A percentile compares a stretch with the other conserved stretches of the same genome.
These are phyloP conservation scores for Synchiropus splendidus DNA, from an alignment of 2,113 vertebrate genomes.

Conservation along the genomic window DNA sequence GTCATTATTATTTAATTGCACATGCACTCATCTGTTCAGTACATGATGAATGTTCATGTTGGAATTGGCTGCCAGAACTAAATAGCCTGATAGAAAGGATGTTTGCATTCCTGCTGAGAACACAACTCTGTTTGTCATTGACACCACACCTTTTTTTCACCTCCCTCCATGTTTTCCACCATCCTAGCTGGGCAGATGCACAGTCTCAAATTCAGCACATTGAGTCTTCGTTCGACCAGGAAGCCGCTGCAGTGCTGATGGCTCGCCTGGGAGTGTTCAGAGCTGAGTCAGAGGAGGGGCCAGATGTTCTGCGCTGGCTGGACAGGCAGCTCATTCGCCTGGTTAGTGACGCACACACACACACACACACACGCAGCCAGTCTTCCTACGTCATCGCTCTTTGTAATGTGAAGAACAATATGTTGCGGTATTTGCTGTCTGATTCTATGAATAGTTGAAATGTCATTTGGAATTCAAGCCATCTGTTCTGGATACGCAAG, in stretches of 20 bases:
- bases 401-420: neutral
- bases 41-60: no score
- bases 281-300: constrained; percentile 91
- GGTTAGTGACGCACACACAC: constrained; percentile 70
- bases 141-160: constrained; percentile 13
- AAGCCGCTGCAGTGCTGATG: constrained; percentile 90
- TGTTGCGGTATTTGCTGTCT: no score
- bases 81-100: constrained; percentile 4
- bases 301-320: constrained; percentile 90
- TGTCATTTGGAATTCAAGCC: neutral
- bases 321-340: constrained; percentile 96
- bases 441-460: neutral
- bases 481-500: no score
- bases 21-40: no score
- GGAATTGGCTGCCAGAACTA: constrained; percentile 8
- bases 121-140: constrained; percentile 14
- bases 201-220: constrained; percentile 93
- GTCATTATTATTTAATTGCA: neutral
- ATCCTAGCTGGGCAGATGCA: constrained; percentile 87
- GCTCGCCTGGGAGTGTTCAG: constrained; percentile 88
- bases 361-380: no score
- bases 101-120: constrained; percentile 15
- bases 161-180: neutral
- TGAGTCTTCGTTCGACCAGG: constrained; percentile 92
- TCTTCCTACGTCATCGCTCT: no score